Conservation (phyloP, 2,113 vertebrate genomes). For the Syngnathus typhle region DNA sequence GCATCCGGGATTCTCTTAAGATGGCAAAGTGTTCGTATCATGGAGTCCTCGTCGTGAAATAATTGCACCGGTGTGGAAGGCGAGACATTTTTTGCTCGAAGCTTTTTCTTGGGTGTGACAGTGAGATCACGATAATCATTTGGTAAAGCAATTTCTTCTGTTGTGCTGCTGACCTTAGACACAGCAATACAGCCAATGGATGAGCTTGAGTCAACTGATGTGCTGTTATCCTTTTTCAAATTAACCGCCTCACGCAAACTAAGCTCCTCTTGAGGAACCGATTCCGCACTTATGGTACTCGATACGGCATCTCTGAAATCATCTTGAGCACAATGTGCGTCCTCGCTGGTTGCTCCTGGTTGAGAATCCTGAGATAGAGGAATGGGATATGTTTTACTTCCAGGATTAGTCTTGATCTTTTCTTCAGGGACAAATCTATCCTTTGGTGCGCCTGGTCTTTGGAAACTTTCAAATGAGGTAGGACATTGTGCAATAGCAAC, state of each 20-base stretch:
- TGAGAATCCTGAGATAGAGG: slow-evolving; percentile 8
- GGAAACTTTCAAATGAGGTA: background rate
- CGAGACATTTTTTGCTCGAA: slow-evolving; percentile 19
- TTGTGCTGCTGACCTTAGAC: slow-evolving; percentile 54
- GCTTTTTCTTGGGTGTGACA: slow-evolving; percentile 38
- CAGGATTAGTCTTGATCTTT: background rate
- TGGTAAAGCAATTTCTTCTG: slow-evolving; percentile 15
- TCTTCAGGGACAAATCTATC: background rate
- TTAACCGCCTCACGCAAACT: slow-evolving; percentile 51
- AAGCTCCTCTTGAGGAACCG: slow-evolving; percentile 39
- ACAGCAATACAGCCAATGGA: slow-evolving; percentile 23
- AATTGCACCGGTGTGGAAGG: slow-evolving; percentile 44
- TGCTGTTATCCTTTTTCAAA: slow-evolving; percentile 3
- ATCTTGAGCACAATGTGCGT: background rate
- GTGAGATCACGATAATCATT: slow-evolving; percentile 6
- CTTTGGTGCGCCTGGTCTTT: background rate
- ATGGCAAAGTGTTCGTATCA: slow-evolving; percentile 82
- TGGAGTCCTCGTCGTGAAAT: slow-evolving; percentile 85
- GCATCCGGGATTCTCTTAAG: slow-evolving; percentile 82
- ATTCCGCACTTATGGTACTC: slow-evolving; percentile 57
- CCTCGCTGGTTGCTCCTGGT: background rate
- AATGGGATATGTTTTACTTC: background rate
- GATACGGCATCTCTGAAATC: slow-evolving; percentile 55
- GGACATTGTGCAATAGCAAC: background rate
- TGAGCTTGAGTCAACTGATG: slow-evolving; percentile 6